These are phyloP conservation scores for Gavialis gangeticus DNA, from an alignment of 2,113 vertebrate species.

Conservation along the genomic window DNA sequence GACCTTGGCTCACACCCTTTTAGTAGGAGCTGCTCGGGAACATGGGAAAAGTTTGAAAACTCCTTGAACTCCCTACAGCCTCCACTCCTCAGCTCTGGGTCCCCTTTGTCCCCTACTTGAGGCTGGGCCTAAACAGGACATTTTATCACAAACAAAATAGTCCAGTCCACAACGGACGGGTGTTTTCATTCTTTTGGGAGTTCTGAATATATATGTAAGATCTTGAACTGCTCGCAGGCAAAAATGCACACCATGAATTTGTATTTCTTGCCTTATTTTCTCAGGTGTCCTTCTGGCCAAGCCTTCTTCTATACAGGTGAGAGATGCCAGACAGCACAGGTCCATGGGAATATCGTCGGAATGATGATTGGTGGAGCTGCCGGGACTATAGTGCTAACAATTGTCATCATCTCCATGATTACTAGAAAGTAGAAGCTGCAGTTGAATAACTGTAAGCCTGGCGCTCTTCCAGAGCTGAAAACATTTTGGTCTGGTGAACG, in stretches of 20 bases:
- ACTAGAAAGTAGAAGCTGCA: conserved; percentile 39
- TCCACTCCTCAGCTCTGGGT: not conserved
- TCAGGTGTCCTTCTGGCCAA: conserved; percentile 75
- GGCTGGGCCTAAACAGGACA: not conserved
- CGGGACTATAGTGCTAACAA: conserved; percentile 64
- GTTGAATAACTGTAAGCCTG: not conserved
- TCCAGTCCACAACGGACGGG: not conserved
- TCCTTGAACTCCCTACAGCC: not conserved
- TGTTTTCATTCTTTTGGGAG: not conserved
- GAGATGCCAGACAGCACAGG: conserved; percentile 75
- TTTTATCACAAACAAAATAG: not conserved
- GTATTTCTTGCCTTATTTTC: not conserved
- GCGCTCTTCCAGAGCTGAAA: not conserved
- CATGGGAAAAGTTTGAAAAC: not conserved
- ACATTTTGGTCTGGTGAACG: not conserved
- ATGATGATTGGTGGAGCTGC: conserved; percentile 66
- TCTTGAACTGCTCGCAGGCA: not conserved
- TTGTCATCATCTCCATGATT: conserved; percentile 52
- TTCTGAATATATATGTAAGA: not conserved
- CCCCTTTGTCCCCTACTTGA: not conserved
- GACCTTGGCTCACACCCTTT: not conserved
- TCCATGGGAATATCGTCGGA: conserved; percentile 73
- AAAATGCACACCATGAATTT: not conserved
- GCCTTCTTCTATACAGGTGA: conserved; percentile 78
- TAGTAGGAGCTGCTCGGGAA: not conserved